Conservation (phyloP, 2,797 vertebrate species). For the Xiphophorus birchmanni region DNA sequence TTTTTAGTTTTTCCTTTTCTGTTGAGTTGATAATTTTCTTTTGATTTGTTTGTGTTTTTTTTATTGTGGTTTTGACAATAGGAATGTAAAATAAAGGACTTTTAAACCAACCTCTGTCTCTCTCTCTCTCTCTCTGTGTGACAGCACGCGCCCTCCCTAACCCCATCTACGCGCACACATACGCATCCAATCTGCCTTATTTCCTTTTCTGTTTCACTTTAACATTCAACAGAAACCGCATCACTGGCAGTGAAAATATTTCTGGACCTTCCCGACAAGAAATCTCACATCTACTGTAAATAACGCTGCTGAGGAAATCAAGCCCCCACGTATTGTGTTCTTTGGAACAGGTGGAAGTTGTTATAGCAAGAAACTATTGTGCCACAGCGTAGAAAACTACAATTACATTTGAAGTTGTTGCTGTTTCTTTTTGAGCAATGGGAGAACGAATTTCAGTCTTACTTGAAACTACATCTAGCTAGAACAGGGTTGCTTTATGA, state of each 20-base stretch:
- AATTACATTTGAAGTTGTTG: not conserved
- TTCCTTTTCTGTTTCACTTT: conserved; percentile 13
- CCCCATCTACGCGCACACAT: not conserved
- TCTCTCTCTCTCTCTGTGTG: not conserved
- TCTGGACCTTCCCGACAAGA: conserved; percentile 4
- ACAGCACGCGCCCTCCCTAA: not conserved
- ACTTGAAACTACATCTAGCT: not conserved
- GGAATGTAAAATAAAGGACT: no score
- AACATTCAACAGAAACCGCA: not conserved
- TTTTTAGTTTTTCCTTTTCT: no score
- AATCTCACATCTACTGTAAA: conserved; percentile 15
- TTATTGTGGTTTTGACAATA: no score
- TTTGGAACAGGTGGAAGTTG: conserved; percentile 8
- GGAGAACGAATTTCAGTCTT: not conserved
- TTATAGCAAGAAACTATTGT: not conserved
- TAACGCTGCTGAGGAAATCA: not conserved
- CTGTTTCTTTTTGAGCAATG: not conserved
- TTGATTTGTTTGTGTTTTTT: no score
- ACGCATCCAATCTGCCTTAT: not conserved
- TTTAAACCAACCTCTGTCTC: no score
- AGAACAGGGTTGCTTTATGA: not conserved
- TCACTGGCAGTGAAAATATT: conserved; percentile 9
- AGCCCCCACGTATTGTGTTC: not conserved
- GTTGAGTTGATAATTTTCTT: no score
- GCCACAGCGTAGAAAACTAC: not conserved